Conservation (phyloP, 2,888 invertebrate genomes). For the Galerucella calmariensis region DNA sequence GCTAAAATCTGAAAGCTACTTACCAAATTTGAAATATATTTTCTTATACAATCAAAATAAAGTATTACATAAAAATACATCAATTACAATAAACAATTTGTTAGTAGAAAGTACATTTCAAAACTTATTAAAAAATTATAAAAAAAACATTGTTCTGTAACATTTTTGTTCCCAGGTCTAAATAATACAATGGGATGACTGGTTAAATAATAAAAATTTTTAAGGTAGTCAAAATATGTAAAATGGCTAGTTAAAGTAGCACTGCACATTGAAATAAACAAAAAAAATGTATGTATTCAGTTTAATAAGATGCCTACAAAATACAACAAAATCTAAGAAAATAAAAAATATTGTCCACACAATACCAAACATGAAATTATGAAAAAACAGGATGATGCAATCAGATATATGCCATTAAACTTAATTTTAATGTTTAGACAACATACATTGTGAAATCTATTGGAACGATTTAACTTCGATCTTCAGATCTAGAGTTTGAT, state of each 20-base stretch:
- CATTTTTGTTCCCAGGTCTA: background rate
- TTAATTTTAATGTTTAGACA: conserved; percentile 30
- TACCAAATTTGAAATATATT: conserved; percentile 11
- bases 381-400: conserved; percentile 22
- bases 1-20: conserved; percentile 9
- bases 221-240: conserved; percentile 2
- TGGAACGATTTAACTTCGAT: conserved; percentile 31
- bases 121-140: background rate
- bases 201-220: conserved; percentile 3
- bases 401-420: conserved; percentile 33
- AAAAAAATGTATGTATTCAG: conserved; percentile 9
- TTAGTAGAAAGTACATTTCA: conserved; percentile 10
- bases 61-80: conserved; percentile 4
- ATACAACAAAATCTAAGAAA: conserved; percentile 27
- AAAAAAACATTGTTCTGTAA: background rate
- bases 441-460: conserved; percentile 31
- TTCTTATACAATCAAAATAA: conserved; percentile 8
- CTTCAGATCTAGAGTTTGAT: conserved; percentile 42
- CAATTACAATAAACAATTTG: background rate
- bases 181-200: background rate
- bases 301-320: conserved; percentile 26
- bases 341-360: conserved; percentile 30
- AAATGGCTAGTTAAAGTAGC: background rate
- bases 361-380: conserved; percentile 25
- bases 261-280: conserved; percentile 16